Evolutionary conservation across 2,797 vertebrate species (phyloP), one percentile per base, ranked within the genome.

Genomic region (Chlorospingus semifuscus): DNA sequence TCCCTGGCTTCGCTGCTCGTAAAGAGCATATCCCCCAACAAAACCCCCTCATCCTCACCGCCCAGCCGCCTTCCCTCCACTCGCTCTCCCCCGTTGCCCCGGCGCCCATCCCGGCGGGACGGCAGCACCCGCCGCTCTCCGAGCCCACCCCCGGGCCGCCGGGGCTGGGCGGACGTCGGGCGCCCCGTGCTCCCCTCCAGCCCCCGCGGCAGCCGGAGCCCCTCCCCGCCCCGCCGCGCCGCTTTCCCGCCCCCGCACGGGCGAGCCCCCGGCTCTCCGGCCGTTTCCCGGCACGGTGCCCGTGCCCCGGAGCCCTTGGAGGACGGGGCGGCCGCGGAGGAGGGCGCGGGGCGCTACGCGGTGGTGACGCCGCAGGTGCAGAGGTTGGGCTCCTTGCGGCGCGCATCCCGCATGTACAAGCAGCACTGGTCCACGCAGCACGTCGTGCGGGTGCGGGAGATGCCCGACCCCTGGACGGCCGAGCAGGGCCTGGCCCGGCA

Each of bases 291-390:
- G 50, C 61, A 6, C 1, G 49, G 84, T 5, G 4, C 30, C 9
- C 64, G 76, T 8, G 22, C 56, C 79, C 29, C 29, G 0, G 97
- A 96, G 57, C 55, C 74, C 71, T 0, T 74, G 6, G 95, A 70
- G 29, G 91, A 84, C 4, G 24, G 60, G 47, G 36, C 13, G 29
- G 97, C 97, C 11, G 90, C 87, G 90, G 98, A 98, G 60, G 97
- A 97, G 53, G 85, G 91, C 3, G 97, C 98, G 69, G 98, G 98
- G 41, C 97, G 98, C 92, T 99, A 99, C 82, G 99, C 99, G 12
- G 98, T 99, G 42, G 99, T 99, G 85, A 98, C 98, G 96, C 99
- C 99, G 61, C 98, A 98, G 90, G 97, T 99, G 52, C 98, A 99
- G 66, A 98, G 98, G 83, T 84, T 98, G 84, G 98, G 97, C 47